Percentiles rank a stretch among this genome's conserved stretches.
phyloP scores from a whole-genome alignment of 2,888 invertebrate species.

The Gerosis bhagava region DNA sequence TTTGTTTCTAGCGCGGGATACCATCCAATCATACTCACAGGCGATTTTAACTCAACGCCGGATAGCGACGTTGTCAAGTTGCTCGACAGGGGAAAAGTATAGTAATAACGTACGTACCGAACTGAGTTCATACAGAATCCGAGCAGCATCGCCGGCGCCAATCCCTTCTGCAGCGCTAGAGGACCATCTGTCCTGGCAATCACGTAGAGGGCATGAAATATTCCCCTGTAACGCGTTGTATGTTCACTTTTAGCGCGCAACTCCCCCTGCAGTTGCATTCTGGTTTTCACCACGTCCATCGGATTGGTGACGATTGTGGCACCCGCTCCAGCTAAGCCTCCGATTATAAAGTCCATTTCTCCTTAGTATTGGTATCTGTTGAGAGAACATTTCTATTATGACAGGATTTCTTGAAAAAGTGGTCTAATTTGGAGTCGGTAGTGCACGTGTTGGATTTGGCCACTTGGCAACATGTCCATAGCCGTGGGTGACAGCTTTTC shows the following conservation, averaged over 20 bases:
- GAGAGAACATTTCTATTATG: too few species aligned
- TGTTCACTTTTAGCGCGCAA: constrained; percentile 82
- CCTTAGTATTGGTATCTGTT: neutral
- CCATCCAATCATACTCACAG: constrained; percentile 92
- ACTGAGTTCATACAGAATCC: constrained; percentile 85
- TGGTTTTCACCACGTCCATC: constrained; percentile 93
- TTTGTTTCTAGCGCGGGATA: constrained; percentile 70
- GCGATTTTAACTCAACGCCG: constrained; percentile 95
- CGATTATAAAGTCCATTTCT: constrained; percentile 87
- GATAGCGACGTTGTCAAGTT: constrained; percentile 87
- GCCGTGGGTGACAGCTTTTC: too few species aligned
- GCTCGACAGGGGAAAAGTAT: too few species aligned
- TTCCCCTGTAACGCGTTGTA: constrained; percentile 83
- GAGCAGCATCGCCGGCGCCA: constrained; percentile 91
- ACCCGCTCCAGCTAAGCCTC: constrained; percentile 87
- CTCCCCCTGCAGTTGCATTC: constrained; percentile 93
- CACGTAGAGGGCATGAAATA: constrained; percentile 89
- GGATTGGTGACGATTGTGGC: constrained; percentile 94
- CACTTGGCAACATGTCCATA: too few species aligned
- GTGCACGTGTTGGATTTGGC: too few species aligned
- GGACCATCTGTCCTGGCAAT: constrained; percentile 89
- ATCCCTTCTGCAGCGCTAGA: constrained; percentile 88
- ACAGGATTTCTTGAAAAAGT: too few species aligned
- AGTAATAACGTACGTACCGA: too few species aligned
- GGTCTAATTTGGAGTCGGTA: too few species aligned